Evolutionary conservation across 1,140 invertebrate species (phyloP).

Genomic region (Diorhabda sublineata): DNA sequence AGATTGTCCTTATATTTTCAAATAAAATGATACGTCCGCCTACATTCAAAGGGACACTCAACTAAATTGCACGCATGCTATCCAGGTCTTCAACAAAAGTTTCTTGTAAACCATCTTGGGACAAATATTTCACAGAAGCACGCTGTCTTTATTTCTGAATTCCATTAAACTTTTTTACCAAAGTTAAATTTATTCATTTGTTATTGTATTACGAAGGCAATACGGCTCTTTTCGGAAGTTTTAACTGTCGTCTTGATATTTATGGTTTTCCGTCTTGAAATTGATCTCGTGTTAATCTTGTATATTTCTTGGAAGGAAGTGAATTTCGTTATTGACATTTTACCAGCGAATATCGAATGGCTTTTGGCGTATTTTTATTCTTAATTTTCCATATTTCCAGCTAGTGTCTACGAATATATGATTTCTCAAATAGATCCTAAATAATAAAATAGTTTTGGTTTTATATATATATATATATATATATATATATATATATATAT

Average conservation of each 20-base stretch:
- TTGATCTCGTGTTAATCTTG: not conserved
- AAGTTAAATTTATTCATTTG: conserved; percentile 1
- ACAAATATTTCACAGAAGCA: not conserved
- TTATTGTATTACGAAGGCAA: conserved; percentile 2
- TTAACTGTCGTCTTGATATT: conserved; percentile 2
- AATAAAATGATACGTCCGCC: not conserved
- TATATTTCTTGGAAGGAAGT: not conserved
- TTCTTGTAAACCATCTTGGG: not conserved
- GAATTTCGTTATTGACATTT: too few species aligned
- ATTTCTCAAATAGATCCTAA: too few species aligned
- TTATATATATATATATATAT: too few species aligned
- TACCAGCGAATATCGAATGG: too few species aligned
- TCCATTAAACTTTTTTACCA: conserved; percentile 2
- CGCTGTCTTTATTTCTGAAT: not conserved
- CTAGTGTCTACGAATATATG: too few species aligned
- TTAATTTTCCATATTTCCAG: too few species aligned
- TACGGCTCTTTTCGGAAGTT: conserved; percentile 1
- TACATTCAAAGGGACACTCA: not conserved
- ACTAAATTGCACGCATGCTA: not conserved
- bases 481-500: too few species aligned
- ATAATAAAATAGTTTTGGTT: too few species aligned
- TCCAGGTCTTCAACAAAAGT: not conserved
- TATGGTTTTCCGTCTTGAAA: not conserved
- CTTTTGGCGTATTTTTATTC: too few species aligned
- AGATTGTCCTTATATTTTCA: not conserved